Evolutionary conservation across 1,140 invertebrate species (phyloP).

Genomic region (Caenorhabditis tropicalis): DNA sequence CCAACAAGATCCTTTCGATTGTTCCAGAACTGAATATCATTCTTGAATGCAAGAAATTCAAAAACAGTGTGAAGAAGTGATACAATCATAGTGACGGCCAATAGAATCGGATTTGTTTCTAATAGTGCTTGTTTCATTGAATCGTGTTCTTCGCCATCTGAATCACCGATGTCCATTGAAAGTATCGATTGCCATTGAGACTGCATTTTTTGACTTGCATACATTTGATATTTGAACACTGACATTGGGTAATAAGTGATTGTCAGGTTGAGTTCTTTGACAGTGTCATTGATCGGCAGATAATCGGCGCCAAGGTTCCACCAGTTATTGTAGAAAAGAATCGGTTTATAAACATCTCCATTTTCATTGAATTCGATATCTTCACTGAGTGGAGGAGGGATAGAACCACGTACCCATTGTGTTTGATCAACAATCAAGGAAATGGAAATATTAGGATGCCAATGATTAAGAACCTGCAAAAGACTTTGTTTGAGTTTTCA

Average conservation of each 20-base stretch:
- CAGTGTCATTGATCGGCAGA: conserved; percentile 76
- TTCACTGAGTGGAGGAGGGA: conserved; percentile 45
- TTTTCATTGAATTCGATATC: conserved; percentile 46
- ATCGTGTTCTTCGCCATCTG: conserved; percentile 82
- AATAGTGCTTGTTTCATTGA: conserved; percentile 93
- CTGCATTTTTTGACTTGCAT: conserved; percentile 73
- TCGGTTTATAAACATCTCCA: conserved; percentile 82
- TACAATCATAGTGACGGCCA: conserved; percentile 89
- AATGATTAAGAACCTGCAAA: conserved; percentile 83
- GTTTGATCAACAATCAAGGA: conserved; percentile 93
- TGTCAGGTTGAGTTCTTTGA: conserved; percentile 50
- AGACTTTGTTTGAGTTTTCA: not conserved
- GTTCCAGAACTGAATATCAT: conserved; percentile 99
- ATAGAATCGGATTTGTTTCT: conserved; percentile 93
- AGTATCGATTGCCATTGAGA: conserved; percentile 73
- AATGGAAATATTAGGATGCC: conserved; percentile 97
- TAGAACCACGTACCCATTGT: conserved; percentile 79
- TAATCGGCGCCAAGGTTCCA: conserved; percentile 98
- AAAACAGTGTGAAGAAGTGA: conserved; percentile 96
- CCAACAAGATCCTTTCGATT: conserved; percentile 90
- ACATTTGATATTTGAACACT: conserved; percentile 70
- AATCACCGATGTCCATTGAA: conserved; percentile 75
- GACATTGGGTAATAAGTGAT: conserved; percentile 68
- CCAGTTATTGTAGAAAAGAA: conserved; percentile 93
- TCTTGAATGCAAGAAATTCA: conserved; percentile 98